Evolutionary conservation across 2,797 vertebrate genomes (phyloP).

Genomic region (Gadopsis bispinosus): DNA sequence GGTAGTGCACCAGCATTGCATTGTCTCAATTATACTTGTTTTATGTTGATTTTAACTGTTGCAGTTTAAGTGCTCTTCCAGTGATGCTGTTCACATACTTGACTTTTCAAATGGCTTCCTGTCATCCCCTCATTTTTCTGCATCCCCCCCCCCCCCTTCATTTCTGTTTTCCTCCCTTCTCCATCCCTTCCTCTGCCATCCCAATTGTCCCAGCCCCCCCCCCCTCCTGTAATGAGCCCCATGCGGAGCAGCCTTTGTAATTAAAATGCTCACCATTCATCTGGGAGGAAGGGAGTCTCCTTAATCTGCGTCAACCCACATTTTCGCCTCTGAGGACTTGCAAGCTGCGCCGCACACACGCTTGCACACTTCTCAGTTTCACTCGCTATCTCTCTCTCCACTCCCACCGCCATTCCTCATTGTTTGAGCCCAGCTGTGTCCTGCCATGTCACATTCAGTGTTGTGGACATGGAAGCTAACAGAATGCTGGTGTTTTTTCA

Average conservation of each 20-base stretch:
- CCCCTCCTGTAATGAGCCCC: slow-evolving; percentile 71
- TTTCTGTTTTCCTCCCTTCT: slow-evolving; percentile 50
- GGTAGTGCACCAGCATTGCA: slow-evolving; percentile 12
- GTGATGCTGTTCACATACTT: slow-evolving; percentile 28
- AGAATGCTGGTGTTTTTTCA: slow-evolving; percentile 13
- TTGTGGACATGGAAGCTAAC: slow-evolving; percentile 13
- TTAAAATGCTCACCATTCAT: slow-evolving; percentile 83
- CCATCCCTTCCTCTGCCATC: slow-evolving; percentile 47
- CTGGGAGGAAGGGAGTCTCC: slow-evolving; percentile 83
- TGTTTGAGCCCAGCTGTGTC: slow-evolving; percentile 57
- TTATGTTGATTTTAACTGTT: slow-evolving; percentile 23
- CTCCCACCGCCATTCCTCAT: slow-evolving; percentile 57
- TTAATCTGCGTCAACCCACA: slow-evolving; percentile 80
- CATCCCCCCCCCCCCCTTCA: slow-evolving; percentile 23
- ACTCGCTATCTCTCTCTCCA: slow-evolving; percentile 47
- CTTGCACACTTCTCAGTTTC: slow-evolving; percentile 35
- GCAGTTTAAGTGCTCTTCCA: slow-evolving; percentile 11
- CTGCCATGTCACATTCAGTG: slow-evolving; percentile 34
- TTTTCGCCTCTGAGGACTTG: slow-evolving; percentile 71
- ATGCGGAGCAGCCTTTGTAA: slow-evolving; percentile 72
- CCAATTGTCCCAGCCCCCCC: slow-evolving; percentile 18
- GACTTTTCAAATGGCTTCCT: slow-evolving; percentile 57
- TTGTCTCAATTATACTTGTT: slow-evolving; percentile 34
- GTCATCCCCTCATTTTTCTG: slow-evolving; percentile 25
- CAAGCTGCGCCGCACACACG: slow-evolving; percentile 39